A percentile compares a stretch with the other conserved stretches of the same genome.
Evolutionary conservation across 2,113 vertebrate genomes (phyloP).

Genomic region (Coryphaenoides rupestris): DNA sequence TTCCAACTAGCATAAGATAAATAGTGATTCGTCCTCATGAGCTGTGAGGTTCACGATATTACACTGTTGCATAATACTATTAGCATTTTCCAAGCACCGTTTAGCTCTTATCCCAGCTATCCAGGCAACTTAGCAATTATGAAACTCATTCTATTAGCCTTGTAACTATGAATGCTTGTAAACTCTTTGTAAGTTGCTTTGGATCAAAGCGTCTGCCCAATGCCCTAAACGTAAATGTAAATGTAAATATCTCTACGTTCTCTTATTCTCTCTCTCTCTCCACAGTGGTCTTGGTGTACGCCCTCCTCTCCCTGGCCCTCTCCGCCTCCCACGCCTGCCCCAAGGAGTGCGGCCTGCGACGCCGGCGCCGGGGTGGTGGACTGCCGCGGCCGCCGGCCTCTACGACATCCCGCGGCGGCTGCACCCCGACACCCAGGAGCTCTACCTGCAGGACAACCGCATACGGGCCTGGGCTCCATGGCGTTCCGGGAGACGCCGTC

Average conservation of each 20-base stretch:
- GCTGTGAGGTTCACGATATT: background rate
- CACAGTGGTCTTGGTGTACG: slow-evolving; percentile 71
- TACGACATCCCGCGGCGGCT: slow-evolving; percentile 80
- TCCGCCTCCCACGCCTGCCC: slow-evolving; percentile 73
- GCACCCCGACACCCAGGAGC: slow-evolving; percentile 80
- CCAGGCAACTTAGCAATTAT: too few species aligned
- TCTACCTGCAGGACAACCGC: slow-evolving; percentile 87
- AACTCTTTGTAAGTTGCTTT: too few species aligned
- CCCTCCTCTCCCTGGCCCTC: slow-evolving; percentile 54
- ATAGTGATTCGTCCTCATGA: background rate
- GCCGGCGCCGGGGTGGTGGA: slow-evolving; percentile 80
- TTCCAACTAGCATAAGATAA: too few species aligned
- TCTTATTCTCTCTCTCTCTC: slow-evolving; percentile 37
- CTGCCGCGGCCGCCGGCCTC: slow-evolving; percentile 83
- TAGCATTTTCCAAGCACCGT: too few species aligned
- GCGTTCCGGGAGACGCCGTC: slow-evolving; percentile 79
- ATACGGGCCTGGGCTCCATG: slow-evolving; percentile 80
- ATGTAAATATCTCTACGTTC: too few species aligned
- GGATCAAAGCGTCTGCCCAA: too few species aligned
- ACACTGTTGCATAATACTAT: background rate
- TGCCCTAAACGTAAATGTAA: too few species aligned
- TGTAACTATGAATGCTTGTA: too few species aligned
- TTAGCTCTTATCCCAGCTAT: too few species aligned
- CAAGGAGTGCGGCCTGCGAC: slow-evolving; percentile 82
- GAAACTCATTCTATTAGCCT: too few species aligned